Percentiles rank a stretch among this genome's conserved stretches.
Evolutionary conservation across 2,888 invertebrate genomes (phyloP).

Genomic region (Camptogramma bilineatum): DNA sequence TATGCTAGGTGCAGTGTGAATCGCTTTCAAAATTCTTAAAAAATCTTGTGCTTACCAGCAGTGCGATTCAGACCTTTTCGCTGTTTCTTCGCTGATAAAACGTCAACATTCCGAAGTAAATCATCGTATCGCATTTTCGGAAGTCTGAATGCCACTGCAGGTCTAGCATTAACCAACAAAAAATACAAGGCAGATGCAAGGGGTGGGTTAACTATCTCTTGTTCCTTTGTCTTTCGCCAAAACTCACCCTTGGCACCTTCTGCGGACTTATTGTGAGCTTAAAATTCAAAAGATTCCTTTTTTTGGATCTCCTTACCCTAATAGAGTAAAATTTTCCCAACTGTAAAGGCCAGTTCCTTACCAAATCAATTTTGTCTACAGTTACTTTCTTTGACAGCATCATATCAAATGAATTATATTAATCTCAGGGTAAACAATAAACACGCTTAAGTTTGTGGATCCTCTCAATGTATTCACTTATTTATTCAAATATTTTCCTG

Average conservation of each 20-base stretch:
- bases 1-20: constrained; percentile 15
- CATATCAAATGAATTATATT: constrained; percentile 9
- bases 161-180: neutral
- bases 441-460: constrained; percentile 18
- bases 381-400: neutral
- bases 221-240: neutral
- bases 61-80: no score
- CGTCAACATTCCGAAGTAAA: no score
- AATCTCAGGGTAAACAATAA: neutral
- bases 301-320: neutral
- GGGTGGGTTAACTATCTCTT: neutral
- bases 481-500: constrained; percentile 16
- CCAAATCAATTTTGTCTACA: neutral
- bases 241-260: neutral
- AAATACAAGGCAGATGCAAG: neutral
- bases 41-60: neutral
- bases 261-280: neutral
- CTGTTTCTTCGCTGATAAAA: no score
- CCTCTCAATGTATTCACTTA: constrained; percentile 5
- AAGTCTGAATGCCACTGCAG: no score
- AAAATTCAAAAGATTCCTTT: neutral
- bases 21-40: constrained; percentile 23
- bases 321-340: neutral
- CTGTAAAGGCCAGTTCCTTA: neutral
- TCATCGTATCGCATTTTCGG: no score